Evolutionary conservation across 1,140 invertebrate species (phyloP).

Genomic region (Mya arenaria): DNA sequence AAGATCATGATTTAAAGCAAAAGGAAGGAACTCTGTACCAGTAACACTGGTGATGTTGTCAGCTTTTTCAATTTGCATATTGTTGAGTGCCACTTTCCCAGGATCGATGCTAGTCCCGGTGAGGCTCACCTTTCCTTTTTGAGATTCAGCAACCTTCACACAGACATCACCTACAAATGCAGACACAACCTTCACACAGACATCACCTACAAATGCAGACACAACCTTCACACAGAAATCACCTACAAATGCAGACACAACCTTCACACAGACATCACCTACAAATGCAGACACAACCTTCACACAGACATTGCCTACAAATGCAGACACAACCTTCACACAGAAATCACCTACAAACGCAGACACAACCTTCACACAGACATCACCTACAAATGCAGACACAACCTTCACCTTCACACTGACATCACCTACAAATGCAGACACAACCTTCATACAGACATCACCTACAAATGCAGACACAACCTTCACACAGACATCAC

Average conservation of each 20-base stretch:
- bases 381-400: too few relatives aligned
- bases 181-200: not conserved
- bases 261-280: not conserved
- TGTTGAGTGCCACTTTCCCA: conserved; percentile 10
- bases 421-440: too few relatives aligned
- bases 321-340: not conserved
- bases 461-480: too few relatives aligned
- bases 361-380: not conserved
- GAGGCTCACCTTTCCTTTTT: not conserved
- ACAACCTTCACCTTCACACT: too few relatives aligned
- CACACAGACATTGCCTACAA: not conserved
- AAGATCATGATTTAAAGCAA: too few relatives aligned
- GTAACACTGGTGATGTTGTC: not conserved
- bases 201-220: not conserved
- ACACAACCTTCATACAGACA: too few relatives aligned
- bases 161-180: conserved; percentile 19
- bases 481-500: too few relatives aligned
- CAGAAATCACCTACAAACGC: not conserved
- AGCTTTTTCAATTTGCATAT: not conserved
- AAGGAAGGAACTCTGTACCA: not conserved
- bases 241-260: not conserved
- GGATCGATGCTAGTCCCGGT: not conserved
- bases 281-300: not conserved
- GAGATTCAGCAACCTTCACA: not conserved
- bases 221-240: too few relatives aligned